These are phyloP conservation scores for Erythrocebus patas DNA, from an alignment of 2,113 vertebrate genomes.

Conservation along the genomic window DNA sequence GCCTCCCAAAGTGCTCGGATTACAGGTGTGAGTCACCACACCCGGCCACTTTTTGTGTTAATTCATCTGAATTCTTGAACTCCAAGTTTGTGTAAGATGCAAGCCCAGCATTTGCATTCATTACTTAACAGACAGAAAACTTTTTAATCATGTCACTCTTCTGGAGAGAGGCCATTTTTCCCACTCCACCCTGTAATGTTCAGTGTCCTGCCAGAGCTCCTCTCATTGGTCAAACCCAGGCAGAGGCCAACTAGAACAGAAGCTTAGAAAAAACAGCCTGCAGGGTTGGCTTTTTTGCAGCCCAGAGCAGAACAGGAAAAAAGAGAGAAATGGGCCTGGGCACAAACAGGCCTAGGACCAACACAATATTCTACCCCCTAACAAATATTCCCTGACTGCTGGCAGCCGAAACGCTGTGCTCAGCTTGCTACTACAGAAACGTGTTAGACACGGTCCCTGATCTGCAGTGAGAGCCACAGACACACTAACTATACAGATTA, in stretches of 20 bases:
- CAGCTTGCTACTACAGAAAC: too few species aligned
- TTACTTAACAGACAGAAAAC: neutral
- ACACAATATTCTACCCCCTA: accelerated
- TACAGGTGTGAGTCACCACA: too few species aligned
- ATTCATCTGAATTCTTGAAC: neutral
- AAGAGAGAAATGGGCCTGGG: neutral
- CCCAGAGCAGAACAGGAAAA: neutral
- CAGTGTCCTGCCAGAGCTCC: neutral
- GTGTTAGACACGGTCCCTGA: neutral
- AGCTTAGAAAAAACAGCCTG: neutral
- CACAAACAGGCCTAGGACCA: neutral
- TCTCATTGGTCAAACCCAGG: neutral
- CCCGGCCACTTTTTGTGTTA: neutral
- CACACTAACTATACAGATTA: neutral
- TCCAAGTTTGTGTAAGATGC: neutral
- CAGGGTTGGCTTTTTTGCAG: neutral
- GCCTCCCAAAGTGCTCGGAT: too few species aligned
- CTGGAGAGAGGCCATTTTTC: neutral
- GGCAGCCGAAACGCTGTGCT: neutral
- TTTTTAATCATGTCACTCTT: neutral
- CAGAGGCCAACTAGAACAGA: neutral
- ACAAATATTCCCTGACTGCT: neutral
- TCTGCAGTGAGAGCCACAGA: neutral
- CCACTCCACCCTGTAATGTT: neutral
- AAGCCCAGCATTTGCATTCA: neutral